Evolutionary conservation across 35 echinoderm and acorn worm species (phyloP).

Genomic region (Strongylocentrotus purpuratus): DNA sequence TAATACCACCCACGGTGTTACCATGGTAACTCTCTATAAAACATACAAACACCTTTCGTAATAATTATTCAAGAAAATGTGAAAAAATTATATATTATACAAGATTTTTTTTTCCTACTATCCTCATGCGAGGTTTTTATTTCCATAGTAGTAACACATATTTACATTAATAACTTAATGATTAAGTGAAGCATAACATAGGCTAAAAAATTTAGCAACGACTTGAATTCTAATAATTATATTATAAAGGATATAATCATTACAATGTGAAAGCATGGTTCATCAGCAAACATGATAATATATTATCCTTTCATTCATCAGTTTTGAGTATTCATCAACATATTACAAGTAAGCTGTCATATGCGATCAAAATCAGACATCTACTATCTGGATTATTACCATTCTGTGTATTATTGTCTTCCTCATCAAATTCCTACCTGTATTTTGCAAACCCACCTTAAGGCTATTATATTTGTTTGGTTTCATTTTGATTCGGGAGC

Average conservation of each 20-base stretch:
- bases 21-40: not conserved
- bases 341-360: not conserved
- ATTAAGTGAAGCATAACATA: too few species aligned
- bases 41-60: not conserved
- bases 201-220: too few species aligned
- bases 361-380: not conserved
- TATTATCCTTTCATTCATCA: not conserved
- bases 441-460: not conserved
- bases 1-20: not conserved
- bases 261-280: not conserved
- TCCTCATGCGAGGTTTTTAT: too few species aligned
- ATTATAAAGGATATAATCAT: too few species aligned
- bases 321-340: not conserved
- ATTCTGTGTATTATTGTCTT: not conserved
- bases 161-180: too few species aligned
- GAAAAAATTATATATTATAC: too few species aligned
- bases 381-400: not conserved
- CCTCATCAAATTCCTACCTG: not conserved
- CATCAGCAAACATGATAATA: not conserved
- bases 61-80: too few species aligned
- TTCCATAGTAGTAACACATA: too few species aligned
- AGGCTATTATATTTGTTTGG: not conserved
- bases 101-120: too few species aligned
- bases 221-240: too few species aligned
- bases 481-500: constrained; percentile 26